Percentiles rank a stretch among this genome's conserved stretches.
Evolutionary conservation across 2,888 invertebrate species (phyloP).

Genomic region (Pterobdella sp.): DNA sequence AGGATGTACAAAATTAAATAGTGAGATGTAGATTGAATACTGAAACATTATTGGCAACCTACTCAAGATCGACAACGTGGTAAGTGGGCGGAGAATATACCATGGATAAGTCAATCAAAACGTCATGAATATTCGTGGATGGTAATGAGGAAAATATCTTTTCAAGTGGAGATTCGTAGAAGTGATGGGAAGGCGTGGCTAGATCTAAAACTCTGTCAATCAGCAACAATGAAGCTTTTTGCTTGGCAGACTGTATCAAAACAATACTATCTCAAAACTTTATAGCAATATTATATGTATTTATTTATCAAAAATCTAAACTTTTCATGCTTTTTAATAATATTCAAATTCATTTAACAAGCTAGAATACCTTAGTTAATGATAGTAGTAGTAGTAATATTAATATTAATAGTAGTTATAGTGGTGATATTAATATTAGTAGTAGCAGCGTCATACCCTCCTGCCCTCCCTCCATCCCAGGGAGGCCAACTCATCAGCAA

Average conservation of each 20-base stretch:
- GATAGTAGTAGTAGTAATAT: background rate
- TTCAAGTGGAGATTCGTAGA: slow-evolving; percentile 60
- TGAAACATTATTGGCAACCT: too few relatives aligned
- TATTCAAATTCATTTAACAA: too few relatives aligned
- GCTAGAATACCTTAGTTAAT: background rate
- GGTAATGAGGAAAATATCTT: slow-evolving; percentile 56
- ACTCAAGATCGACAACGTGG: background rate
- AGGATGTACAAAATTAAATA: background rate
- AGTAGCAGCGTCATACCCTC: slow-evolving; percentile 53
- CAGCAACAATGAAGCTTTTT: slow-evolving; percentile 49
- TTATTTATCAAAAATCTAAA: too few relatives aligned
- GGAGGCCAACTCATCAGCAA: slow-evolving; percentile 59
- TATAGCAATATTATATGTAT: too few relatives aligned
- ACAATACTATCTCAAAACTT: background rate
- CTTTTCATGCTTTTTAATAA: too few relatives aligned
- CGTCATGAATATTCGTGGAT: slow-evolving; percentile 61
- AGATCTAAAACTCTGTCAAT: slow-evolving; percentile 64
- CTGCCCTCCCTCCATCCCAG: slow-evolving; percentile 56
- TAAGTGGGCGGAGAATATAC: slow-evolving; percentile 47
- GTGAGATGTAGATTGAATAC: too few relatives aligned
- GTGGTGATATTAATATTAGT: background rate
- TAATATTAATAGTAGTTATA: background rate
- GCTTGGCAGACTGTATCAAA: slow-evolving; percentile 42
- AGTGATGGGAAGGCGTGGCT: slow-evolving; percentile 59
- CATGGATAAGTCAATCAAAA: slow-evolving; percentile 61